Percentiles rank a stretch among this genome's conserved stretches.
phyloP scores from a whole-genome alignment of 2,113 vertebrate species.

The Mustela lutreola region DNA sequence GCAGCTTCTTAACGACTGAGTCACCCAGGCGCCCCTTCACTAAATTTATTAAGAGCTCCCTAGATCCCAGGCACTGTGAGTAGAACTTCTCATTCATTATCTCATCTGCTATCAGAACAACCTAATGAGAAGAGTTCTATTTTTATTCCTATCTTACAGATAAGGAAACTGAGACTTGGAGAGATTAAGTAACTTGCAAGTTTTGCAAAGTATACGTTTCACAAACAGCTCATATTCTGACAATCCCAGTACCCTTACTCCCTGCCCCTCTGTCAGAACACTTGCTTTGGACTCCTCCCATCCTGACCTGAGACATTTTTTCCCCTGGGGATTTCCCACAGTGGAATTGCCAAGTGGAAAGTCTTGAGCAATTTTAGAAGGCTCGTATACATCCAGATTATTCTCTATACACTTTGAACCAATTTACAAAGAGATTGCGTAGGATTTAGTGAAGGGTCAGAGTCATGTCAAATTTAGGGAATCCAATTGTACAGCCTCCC shows the following conservation, averaged over 20 bases:
- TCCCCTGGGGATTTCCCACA: not conserved
- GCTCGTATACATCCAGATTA: not conserved
- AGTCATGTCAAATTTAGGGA: not conserved
- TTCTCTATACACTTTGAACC: not conserved
- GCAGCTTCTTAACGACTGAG: too few species aligned
- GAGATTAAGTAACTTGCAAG: not conserved
- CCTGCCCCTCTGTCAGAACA: not conserved
- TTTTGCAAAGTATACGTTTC: not conserved
- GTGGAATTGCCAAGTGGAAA: not conserved
- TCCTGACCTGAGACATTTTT: not conserved
- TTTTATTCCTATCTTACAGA: slow-evolving; percentile 25
- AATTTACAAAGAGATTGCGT: not conserved
- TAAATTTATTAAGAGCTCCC: not conserved
- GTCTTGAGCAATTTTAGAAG: not conserved
- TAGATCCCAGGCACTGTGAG: not conserved
- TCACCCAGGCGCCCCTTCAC: not conserved
- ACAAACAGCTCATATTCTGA: not conserved
- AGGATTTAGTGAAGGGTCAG: not conserved
- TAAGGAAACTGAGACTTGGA: not conserved
- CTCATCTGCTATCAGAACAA: not conserved
- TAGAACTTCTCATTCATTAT: not conserved
- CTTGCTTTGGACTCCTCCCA: not conserved
- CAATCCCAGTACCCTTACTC: not conserved
- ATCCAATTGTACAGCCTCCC: not conserved
- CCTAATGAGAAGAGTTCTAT: not conserved